Evolutionary conservation across 1,140 invertebrate genomes (phyloP).

Genomic region (Cydia pomonella): DNA sequence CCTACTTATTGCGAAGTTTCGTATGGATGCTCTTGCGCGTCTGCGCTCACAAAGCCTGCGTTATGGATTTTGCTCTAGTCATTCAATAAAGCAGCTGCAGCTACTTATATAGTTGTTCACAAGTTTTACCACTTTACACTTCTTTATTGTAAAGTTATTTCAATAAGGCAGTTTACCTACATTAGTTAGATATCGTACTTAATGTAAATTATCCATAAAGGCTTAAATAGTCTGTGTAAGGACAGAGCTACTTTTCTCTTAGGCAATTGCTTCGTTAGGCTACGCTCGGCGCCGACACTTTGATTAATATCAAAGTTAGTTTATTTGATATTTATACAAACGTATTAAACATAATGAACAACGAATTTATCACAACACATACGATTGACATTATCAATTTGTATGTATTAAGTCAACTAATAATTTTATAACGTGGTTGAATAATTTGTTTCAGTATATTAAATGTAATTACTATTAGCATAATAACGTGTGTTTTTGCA

Average conservation of each 20-base stretch:
- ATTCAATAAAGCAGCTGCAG: too few species aligned
- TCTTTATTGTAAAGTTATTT: neutral
- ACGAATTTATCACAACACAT: neutral
- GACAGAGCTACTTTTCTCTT: neutral
- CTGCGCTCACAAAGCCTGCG: too few species aligned
- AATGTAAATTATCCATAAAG: neutral
- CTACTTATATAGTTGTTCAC: too few species aligned
- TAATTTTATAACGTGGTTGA: neutral
- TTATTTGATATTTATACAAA: neutral
- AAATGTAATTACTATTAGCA: neutral
- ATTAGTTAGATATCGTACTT: neutral
- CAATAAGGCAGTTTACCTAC: neutral
- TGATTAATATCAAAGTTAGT: neutral
- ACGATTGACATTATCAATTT: neutral
- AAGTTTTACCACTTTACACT: too few species aligned
- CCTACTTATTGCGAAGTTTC: too few species aligned
- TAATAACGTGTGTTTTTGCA: too few species aligned
- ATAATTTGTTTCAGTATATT: neutral
- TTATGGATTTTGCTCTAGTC: too few species aligned
- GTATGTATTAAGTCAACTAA: conserved; percentile 1
- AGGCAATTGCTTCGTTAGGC: conserved; percentile 1
- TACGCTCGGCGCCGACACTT: neutral
- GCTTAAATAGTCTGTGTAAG: neutral
- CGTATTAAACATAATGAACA: neutral
- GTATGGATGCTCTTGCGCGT: too few species aligned